A percentile compares a stretch with the other conserved stretches of the same genome.
phyloP scores from a whole-genome alignment of 1,140 invertebrate genomes.

The Prorops nasuta region DNA sequence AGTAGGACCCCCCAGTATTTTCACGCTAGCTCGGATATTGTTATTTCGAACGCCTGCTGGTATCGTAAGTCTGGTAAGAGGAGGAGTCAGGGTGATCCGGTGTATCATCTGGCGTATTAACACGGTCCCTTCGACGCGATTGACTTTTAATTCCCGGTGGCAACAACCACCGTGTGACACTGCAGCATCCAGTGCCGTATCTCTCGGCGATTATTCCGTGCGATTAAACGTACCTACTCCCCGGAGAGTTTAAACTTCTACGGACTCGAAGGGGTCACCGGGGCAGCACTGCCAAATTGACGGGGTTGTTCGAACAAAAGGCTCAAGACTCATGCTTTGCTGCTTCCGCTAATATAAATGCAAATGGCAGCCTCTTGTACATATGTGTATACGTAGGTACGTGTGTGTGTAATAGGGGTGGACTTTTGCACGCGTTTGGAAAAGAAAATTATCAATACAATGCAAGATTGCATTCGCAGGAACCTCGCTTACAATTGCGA shows the following conservation, averaged over 20 bases:
- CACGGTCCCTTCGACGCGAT: slow-evolving; percentile 7
- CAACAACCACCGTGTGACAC: slow-evolving; percentile 5
- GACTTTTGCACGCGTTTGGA: too few species aligned
- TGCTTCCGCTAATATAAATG: slow-evolving; percentile 42
- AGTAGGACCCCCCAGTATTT: too few species aligned
- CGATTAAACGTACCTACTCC: slow-evolving; percentile 36
- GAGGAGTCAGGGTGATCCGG: too few species aligned
- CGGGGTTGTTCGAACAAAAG: slow-evolving; percentile 29
- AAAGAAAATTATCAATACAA: too few species aligned
- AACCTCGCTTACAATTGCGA: too few species aligned
- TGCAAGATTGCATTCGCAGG: too few species aligned
- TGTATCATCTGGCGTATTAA: slow-evolving; percentile 20
- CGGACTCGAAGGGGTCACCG: background rate
- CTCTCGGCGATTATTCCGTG: slow-evolving; percentile 32
- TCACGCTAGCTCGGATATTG: too few species aligned
- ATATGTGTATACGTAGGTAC: too few species aligned
- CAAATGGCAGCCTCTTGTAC: slow-evolving; percentile 33
- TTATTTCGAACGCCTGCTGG: too few species aligned
- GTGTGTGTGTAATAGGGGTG: background rate
- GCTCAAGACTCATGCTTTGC: slow-evolving; percentile 26
- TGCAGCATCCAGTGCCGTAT: slow-evolving; percentile 10
- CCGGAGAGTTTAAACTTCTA: slow-evolving; percentile 30
- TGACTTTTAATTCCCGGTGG: slow-evolving; percentile 19
- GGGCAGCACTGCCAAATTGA: slow-evolving; percentile 20
- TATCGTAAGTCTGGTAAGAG: too few species aligned